Conservation (phyloP, 2,888 invertebrate species). For the Philereme transversata region DNA sequence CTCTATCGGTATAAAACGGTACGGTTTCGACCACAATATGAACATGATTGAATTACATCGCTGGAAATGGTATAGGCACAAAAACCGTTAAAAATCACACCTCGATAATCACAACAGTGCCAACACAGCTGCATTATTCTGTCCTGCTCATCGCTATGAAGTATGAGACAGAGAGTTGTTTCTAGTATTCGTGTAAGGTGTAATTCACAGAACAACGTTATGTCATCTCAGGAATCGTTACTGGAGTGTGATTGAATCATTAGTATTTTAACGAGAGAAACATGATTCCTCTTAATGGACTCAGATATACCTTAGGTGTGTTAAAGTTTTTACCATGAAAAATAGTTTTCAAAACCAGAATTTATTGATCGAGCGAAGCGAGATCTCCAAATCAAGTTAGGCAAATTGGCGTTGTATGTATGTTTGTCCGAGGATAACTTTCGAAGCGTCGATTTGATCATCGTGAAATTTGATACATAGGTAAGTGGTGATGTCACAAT, state of each 20-base stretch:
- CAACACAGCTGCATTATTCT: conserved; percentile 56
- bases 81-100: conserved; percentile 67
- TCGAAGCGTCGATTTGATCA: no score
- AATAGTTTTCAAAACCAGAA: no score
- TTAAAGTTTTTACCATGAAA: neutral
- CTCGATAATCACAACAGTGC: conserved; percentile 53
- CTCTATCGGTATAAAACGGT: neutral
- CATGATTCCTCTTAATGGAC: conserved; percentile 15
- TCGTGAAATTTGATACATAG: no score
- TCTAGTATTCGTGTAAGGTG: conserved; percentile 42
- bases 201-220: conserved; percentile 63
- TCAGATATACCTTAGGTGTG: neutral
- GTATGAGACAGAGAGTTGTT: conserved; percentile 45
- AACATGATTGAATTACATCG: conserved; percentile 8
- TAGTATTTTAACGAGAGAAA: conserved; percentile 16
- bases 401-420: no score
- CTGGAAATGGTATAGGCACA: conserved; percentile 37
- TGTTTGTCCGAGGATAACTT: no score
- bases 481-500: no score
- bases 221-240: conserved; percentile 22
- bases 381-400: no score
- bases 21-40: neutral
- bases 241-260: conserved; percentile 21
- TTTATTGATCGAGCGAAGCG: no score
- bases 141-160: conserved; percentile 42